Evolutionary conservation across 2,888 invertebrate species (phyloP), one percentile per base, ranked within the genome.

Genomic region (Dermolepida albohirtum): DNA sequence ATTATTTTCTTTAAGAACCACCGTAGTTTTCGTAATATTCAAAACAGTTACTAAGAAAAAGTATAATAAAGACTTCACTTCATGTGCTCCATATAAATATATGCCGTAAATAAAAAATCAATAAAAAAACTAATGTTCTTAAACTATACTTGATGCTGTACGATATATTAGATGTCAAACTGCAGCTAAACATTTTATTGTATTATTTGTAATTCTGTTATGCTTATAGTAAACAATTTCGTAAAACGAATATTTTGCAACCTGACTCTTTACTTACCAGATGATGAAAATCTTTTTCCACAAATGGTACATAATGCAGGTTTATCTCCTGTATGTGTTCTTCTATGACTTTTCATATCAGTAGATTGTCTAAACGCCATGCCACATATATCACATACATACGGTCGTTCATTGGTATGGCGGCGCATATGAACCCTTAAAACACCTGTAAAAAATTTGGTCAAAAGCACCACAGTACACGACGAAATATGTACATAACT

Each of bases 231-330:
- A 16, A 65, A 27, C 49, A 39, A 12, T 54, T 22, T 41, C 39
- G 29, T 63, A 12, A 47, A 8, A 1, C 1, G 7, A n/a, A n/a
- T n/a, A n/a, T 11, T 17, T 1, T 50, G 17, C 50, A 50, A 6
- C 10, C 1, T 17, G 14, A 16, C 14, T 14, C 11, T 1, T 40
- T 47, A 57, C 64, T 66, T 74, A 80, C 80, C 79, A 67, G 79
- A 79, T n/a, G 80, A 78, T 11, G 78, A 74, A 75, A 81, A 75
- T 68, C 76, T 73, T 70, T 81, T 82, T 5, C 79, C 79, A 54
- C 76, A 77, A 17, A 77, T 66, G 43, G 70, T 72, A 50, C 76
- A 77, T 27, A 76, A 49, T 39, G 70, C 72, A 47, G 39, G 69
- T 52, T 74, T 74, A 22, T 73, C 69, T 8, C 74, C 75, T 7